A percentile compares a stretch with the other conserved stretches of the same genome.
phyloP scores from a whole-genome alignment of 2,888 invertebrate genomes.

The Sturmia bella region DNA sequence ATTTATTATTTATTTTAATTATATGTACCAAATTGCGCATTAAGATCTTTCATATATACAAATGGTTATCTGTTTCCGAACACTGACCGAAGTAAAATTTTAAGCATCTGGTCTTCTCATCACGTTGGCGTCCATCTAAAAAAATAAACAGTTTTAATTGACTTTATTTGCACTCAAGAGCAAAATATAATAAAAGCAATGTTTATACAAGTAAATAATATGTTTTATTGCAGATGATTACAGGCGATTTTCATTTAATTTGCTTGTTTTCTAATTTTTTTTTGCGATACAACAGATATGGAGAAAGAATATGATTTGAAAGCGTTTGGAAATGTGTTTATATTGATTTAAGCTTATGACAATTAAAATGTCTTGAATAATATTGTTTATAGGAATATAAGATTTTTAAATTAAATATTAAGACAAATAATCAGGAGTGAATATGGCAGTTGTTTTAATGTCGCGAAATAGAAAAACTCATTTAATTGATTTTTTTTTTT shows the following conservation, averaged over 20 bases:
- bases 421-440: background rate
- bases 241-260: conserved; percentile 20
- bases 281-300: no score
- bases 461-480: no score
- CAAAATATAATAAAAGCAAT: conserved; percentile 11
- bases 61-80: no score
- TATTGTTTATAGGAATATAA: background rate
- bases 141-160: background rate
- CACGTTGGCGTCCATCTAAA: background rate
- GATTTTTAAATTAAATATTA: background rate
- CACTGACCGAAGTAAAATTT: no score
- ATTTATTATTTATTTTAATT: conserved; percentile 18
- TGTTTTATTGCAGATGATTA: conserved; percentile 8
- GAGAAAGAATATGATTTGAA: background rate
- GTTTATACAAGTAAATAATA: conserved; percentile 11
- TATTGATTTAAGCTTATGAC: conserved; percentile 14
- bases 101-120: no score
- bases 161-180: background rate
- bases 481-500: no score
- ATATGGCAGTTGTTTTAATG: conserved; percentile 8
- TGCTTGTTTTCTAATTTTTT: background rate
- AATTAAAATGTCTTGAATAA: conserved; percentile 25
- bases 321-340: background rate
- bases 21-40: background rate
- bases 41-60: background rate